phyloP scores from a whole-genome alignment of 2,797 vertebrate species.

The Typhlichthys eigenmanni region DNA sequence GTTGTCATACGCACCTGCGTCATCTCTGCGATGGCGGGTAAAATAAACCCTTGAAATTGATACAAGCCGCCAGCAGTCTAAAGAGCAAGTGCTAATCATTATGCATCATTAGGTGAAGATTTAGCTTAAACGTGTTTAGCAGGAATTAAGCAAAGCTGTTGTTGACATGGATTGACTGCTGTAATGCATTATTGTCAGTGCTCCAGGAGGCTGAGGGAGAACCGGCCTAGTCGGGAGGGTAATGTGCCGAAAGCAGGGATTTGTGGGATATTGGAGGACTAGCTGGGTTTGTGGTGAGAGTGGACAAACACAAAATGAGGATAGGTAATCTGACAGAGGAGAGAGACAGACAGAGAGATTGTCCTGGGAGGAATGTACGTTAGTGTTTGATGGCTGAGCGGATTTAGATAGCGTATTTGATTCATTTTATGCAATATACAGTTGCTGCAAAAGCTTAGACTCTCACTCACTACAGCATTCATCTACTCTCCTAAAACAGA shows the following conservation, averaged over 20 bases:
- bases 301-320: conserved; percentile 60
- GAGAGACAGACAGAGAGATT: conserved; percentile 3
- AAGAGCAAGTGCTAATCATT: conserved; percentile 82
- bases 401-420: conserved; percentile 7
- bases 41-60: conserved; percentile 73
- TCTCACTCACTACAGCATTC: no score
- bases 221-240: conserved; percentile 65
- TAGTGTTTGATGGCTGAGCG: conserved; percentile 15
- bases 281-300: conserved; percentile 60
- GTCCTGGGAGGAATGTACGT: background rate
- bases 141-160: conserved; percentile 88
- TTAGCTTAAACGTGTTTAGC: conserved; percentile 87
- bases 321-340: conserved; percentile 37
- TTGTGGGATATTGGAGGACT: conserved; percentile 78
- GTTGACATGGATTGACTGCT: conserved; percentile 88
- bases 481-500: background rate
- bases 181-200: conserved; percentile 86
- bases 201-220: conserved; percentile 82
- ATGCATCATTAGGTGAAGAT: conserved; percentile 88
- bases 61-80: conserved; percentile 74
- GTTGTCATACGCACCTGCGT: conserved; percentile 55
- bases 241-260: conserved; percentile 76
- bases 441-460: background rate
- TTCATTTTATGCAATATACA: background rate
- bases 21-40: conserved; percentile 53